phyloP scores from a whole-genome alignment of 2,888 invertebrate species.

The Eupsilia transversa region DNA sequence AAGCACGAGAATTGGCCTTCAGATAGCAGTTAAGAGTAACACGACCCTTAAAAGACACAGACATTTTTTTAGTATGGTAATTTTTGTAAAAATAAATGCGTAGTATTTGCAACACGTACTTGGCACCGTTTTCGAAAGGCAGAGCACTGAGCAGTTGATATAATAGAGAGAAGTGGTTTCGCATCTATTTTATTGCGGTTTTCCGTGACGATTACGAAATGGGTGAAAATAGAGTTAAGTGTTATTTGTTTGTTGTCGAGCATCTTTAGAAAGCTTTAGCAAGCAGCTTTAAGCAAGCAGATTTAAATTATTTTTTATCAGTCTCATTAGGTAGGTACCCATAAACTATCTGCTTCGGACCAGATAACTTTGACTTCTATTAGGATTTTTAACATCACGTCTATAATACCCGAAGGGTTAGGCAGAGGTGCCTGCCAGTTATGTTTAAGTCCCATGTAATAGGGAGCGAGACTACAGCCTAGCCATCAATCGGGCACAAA shows the following conservation, averaged over 20 bases:
- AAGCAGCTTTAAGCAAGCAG: too few relatives aligned
- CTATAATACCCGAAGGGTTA: too few relatives aligned
- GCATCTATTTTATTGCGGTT: constrained; percentile 51
- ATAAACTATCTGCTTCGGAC: background rate
- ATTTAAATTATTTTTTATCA: background rate
- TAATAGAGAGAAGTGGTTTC: constrained; percentile 57
- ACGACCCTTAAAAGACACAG: background rate
- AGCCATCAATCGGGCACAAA: too few relatives aligned
- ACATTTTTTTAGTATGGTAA: background rate
- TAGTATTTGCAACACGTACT: constrained; percentile 12
- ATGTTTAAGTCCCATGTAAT: too few relatives aligned
- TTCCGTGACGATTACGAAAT: constrained; percentile 47
- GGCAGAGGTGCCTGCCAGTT: too few relatives aligned
- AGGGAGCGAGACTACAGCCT: too few relatives aligned
- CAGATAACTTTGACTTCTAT: background rate
- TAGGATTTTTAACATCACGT: too few relatives aligned
- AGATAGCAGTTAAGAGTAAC: background rate
- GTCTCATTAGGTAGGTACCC: background rate
- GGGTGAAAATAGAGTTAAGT: constrained; percentile 31
- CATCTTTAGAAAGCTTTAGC: constrained; percentile 29
- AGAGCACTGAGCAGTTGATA: constrained; percentile 72
- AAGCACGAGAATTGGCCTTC: too few relatives aligned
- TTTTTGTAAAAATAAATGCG: background rate
- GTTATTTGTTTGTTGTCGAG: constrained; percentile 20
- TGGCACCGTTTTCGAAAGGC: constrained; percentile 59